Evolutionary conservation across 1,140 invertebrate genomes (phyloP), one percentile per base, ranked within the genome.

Genomic region (Spodoptera frugiperda): DNA sequence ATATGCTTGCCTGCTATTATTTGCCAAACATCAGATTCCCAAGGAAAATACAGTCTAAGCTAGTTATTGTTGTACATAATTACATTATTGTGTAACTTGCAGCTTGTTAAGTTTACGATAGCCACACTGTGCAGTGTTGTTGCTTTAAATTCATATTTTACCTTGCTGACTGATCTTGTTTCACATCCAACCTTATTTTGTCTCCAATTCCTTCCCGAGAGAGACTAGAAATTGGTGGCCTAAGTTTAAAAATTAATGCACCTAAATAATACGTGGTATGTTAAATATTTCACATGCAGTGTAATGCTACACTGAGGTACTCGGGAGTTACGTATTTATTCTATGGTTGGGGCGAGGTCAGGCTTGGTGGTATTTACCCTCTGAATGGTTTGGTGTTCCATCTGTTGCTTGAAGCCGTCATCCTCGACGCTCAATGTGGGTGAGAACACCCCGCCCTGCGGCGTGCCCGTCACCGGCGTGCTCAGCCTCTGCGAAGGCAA

Each of bases 101-200:
- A 83, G 82, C 77, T 33, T 82, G 80, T 82, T 85, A 81, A 82
- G 57, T 82, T 82, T 85, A 82, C 83, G 57, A 76, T 87, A 85
- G 82, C 79, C 86, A 90, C 87, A 88, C 89, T 78, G 86, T 89
- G 89, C 87, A 82, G 74, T 85, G 84, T 83, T 82, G 39, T 77
- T 59, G 19, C 72, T 84, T 85, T 86, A 68, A 82, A 78, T 76
- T 79, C 80, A 77, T 65, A 55, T 81, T 87, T 92, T 93, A 94
- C 92, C 92, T 94, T 91, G 83, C 89, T 90, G 85, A 91, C 86
- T 79, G 90, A 90, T 86, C 92, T 92, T 84, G 91, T 88, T 84
- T 94, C 89, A 88, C 90, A 92, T 87, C 91, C 92, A 82, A 94
- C 87, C 85, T 90, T 94, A 92, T 93, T 94, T 89, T 90, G 87